Conservation (phyloP, 37 sponge, comb jelly and placozoan genomes). For the Chondrosia reniformis region DNA sequence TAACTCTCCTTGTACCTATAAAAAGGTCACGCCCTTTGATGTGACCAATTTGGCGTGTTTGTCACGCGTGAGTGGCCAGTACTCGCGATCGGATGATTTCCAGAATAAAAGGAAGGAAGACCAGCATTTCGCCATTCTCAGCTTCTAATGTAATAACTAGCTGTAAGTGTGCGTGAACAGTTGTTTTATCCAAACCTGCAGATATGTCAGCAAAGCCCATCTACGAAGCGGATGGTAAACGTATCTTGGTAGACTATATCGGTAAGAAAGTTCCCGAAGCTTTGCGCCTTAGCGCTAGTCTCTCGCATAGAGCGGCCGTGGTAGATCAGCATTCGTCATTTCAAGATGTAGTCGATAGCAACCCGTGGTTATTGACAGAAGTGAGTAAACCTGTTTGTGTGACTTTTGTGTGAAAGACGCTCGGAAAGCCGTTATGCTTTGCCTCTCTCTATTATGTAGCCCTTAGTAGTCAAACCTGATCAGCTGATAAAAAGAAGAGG, state of each 20-base stretch:
- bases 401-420: not conserved
- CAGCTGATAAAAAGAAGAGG: conserved; percentile 95
- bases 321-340: conserved; percentile 37
- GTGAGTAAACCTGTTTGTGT: conserved; percentile 33
- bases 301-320: conserved; percentile 20
- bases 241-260: conserved; percentile 48
- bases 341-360: conserved; percentile 5
- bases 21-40: too few species aligned
- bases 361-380: conserved; percentile 60
- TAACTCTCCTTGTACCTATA: too few species aligned
- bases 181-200: too few species aligned
- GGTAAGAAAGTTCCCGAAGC: not conserved
- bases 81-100: too few species aligned
- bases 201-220: conserved; percentile 83
- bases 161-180: too few species aligned
- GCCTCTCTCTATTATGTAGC: conserved; percentile 26
- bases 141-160: too few species aligned
- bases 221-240: conserved; percentile 79
- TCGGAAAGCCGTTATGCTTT: not conserved
- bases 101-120: too few species aligned
- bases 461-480: conserved; percentile 89
- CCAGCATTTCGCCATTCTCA: too few species aligned
- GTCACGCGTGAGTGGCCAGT: too few species aligned
- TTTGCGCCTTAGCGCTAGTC: not conserved
- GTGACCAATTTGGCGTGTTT: too few species aligned